Conservation (phyloP, 2,797 vertebrate genomes). For the Falco novaeseelandiae region DNA sequence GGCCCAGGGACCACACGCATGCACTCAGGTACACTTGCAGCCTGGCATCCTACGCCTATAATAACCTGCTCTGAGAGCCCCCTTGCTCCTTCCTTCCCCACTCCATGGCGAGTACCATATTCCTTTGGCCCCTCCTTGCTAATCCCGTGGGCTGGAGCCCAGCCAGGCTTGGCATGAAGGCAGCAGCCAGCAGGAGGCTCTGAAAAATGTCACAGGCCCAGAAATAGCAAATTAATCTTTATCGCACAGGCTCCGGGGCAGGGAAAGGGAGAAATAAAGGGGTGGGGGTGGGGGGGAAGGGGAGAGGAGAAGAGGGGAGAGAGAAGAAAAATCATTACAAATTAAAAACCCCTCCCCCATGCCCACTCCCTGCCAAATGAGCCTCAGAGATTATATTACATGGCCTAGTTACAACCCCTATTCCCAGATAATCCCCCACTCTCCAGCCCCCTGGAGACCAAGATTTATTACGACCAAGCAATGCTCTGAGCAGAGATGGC, state of each 20-base stretch:
- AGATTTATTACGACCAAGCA: slow-evolving; percentile 46
- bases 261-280: slow-evolving; percentile 51
- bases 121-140: slow-evolving; percentile 55
- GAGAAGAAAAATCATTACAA: slow-evolving; percentile 55
- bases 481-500: neutral
- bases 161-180: slow-evolving; percentile 66
- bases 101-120: slow-evolving; percentile 41
- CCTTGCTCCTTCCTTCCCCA: neutral
- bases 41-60: neutral
- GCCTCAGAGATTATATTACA: slow-evolving; percentile 74
- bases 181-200: slow-evolving; percentile 67
- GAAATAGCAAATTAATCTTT: slow-evolving; percentile 79
- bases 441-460: neutral
- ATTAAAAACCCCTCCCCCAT: slow-evolving; percentile 58
- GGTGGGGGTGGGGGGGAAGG: neutral
- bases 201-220: slow-evolving; percentile 74
- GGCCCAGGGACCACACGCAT: neutral
- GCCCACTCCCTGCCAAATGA: slow-evolving; percentile 61
- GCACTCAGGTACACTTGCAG: neutral
- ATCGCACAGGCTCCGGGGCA: slow-evolving; percentile 60
- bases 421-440: slow-evolving; percentile 57
- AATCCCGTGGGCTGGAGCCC: slow-evolving; percentile 50
- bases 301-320: neutral
- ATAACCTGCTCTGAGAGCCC: neutral
- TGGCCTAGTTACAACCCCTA: slow-evolving; percentile 77